A percentile compares a stretch with the other conserved stretches of the same genome.
phyloP scores from a whole-genome alignment of 2,888 invertebrate species.

The Scaptodrosophila latifasciaeformis region DNA sequence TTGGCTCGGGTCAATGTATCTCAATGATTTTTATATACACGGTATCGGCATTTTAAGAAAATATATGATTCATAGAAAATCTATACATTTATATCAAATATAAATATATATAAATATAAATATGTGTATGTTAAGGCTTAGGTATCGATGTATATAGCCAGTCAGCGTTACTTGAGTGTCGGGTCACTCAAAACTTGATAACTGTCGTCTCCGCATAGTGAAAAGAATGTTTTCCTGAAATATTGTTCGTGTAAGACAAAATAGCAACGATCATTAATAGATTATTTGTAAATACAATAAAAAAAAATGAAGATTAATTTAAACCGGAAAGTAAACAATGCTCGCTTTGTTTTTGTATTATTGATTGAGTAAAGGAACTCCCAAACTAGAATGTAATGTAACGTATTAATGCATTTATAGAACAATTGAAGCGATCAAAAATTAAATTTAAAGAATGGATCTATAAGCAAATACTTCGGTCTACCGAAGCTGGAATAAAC shows the following conservation, averaged over 20 bases:
- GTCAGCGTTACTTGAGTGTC: too few species aligned
- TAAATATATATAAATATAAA: conserved; percentile 1
- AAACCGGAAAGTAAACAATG: conserved; percentile 13
- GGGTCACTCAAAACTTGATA: conserved; percentile 12
- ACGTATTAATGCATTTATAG: conserved; percentile 36
- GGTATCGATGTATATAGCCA: conserved; percentile 4
- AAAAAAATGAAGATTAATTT: conserved; percentile 30
- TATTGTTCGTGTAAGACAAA: conserved; percentile 32
- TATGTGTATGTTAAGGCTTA: conserved; percentile 5
- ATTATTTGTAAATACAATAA: conserved; percentile 33
- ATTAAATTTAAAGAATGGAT: neutral
- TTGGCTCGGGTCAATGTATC: too few species aligned
- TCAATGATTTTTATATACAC: too few species aligned
- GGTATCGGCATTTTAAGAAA: too few species aligned
- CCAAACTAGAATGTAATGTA: conserved; percentile 31
- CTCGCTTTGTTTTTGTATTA: conserved; percentile 39
- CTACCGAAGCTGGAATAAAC: neutral
- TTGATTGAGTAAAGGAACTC: conserved; percentile 12
- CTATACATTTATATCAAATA: conserved; percentile 6
- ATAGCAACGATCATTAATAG: conserved; percentile 38
- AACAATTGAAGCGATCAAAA: conserved; percentile 37
- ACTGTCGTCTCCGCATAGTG: conserved; percentile 33
- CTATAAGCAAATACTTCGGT: conserved; percentile 8
- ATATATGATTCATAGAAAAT: conserved; percentile 12
- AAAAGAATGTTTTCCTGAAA: conserved; percentile 38